Evolutionary conservation across 2,113 vertebrate species (phyloP).

Genomic region (Podarcis raffonei): DNA sequence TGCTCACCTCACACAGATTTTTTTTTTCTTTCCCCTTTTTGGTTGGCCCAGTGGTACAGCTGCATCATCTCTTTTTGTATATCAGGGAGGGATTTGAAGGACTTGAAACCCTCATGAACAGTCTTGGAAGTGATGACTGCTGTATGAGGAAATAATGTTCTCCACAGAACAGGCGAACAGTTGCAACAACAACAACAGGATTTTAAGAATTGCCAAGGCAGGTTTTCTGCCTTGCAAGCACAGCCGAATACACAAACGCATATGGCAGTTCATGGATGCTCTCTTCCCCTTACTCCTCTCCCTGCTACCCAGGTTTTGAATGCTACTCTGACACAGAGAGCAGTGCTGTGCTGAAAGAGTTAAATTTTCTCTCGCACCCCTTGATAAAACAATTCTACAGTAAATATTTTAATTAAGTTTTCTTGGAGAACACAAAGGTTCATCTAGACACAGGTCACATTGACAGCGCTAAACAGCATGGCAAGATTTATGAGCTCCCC

Average conservation of each 20-base stretch:
- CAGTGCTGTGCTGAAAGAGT: conserved; percentile 45
- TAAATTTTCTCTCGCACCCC: conserved; percentile 47
- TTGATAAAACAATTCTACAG: conserved; percentile 62
- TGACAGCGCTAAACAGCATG: conserved; percentile 64
- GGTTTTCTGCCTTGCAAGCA: conserved; percentile 16
- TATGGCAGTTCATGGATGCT: not conserved
- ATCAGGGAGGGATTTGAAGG: not conserved
- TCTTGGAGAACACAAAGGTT: conserved; percentile 64
- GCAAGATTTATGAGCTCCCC: conserved; percentile 63
- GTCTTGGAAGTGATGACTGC: not conserved
- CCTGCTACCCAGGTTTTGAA: not conserved
- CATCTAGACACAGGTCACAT: conserved; percentile 47
- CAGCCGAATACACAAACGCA: too few species aligned
- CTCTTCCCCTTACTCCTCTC: not conserved
- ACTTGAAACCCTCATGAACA: too few species aligned
- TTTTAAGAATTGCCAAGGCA: not conserved
- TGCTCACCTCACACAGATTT: too few species aligned
- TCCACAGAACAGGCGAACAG: not conserved
- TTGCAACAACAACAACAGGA: too few species aligned
- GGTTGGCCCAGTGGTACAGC: too few species aligned
- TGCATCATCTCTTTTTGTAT: too few species aligned
- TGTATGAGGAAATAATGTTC: not conserved
- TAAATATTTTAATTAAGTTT: conserved; percentile 74
- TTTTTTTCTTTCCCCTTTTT: too few species aligned
- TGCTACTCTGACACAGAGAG: not conserved